These are phyloP conservation scores for Cassiopea andromeda DNA, from an alignment of 30 jellyfish, hydroid and myxozoan species.

Conservation along the genomic window DNA sequence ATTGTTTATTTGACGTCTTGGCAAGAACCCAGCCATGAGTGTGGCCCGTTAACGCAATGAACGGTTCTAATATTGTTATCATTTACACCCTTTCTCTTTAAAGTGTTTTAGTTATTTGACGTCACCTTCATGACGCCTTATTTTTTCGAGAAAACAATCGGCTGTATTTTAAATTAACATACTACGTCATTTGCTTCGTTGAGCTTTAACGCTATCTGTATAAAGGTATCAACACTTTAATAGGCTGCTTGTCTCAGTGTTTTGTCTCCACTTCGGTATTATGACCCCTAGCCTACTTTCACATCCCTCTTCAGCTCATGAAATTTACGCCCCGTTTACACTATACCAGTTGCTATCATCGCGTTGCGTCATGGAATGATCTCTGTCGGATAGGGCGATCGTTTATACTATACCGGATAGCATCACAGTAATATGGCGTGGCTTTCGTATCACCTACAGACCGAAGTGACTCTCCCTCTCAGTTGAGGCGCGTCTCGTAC, in stretches of 20 bases:
- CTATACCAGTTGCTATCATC: no score
- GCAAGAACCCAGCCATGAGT: background rate
- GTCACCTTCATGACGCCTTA: background rate
- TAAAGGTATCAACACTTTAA: conserved; percentile 5
- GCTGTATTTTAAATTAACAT: conserved; percentile 10
- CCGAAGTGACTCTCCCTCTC: no score
- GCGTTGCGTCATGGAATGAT: no score
- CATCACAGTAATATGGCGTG: no score
- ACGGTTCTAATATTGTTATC: background rate
- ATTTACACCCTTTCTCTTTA: background rate
- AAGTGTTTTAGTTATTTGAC: background rate
- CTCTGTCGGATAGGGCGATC: no score
- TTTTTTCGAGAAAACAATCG: background rate
- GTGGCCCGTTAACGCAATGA: background rate
- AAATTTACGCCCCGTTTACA: no score
- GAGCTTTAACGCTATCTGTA: conserved; percentile 22
- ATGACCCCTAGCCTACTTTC: background rate
- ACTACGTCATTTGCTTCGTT: background rate
- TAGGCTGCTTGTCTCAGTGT: background rate
- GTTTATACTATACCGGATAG: no score
- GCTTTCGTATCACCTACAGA: no score
- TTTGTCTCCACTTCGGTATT: background rate
- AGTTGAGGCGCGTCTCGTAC: no score
- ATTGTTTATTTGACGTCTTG: background rate
- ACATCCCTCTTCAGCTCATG: no score